A percentile compares a stretch with the other conserved stretches of the same genome.
Conservation (phyloP, 2,888 invertebrate genomes). For the Eupelmus urozonus region DNA sequence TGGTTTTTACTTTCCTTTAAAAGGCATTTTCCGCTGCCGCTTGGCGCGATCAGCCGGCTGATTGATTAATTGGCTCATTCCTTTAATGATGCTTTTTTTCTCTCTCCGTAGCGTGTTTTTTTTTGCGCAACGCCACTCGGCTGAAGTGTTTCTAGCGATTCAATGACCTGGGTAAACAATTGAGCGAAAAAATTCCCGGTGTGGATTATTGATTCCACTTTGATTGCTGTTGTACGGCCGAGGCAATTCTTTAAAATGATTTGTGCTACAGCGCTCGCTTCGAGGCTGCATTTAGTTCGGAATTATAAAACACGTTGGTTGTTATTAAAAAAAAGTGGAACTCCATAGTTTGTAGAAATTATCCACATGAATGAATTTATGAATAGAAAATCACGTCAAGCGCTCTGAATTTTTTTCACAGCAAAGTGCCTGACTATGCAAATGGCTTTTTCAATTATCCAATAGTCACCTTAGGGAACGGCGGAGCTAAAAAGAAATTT, state of each 20-base stretch:
- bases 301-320: too few species aligned
- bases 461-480: too few species aligned
- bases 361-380: too few species aligned
- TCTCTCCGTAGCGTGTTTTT: not conserved
- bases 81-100: slow-evolving; percentile 38
- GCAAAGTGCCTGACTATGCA: slow-evolving; percentile 12
- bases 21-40: slow-evolving; percentile 42
- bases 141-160: too few species aligned
- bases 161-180: slow-evolving; percentile 49
- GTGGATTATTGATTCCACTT: not conserved
- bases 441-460: too few species aligned
- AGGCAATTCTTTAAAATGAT: not conserved
- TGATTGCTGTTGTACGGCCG: not conserved
- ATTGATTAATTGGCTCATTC: slow-evolving; percentile 56
- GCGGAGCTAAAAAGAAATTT: too few species aligned
- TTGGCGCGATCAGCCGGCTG: slow-evolving; percentile 15
- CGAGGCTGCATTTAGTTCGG: too few species aligned
- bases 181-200: slow-evolving; percentile 16
- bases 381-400: too few species aligned
- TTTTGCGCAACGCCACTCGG: too few species aligned
- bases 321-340: too few species aligned
- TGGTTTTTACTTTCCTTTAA: slow-evolving; percentile 35
- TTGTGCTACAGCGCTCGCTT: too few species aligned
- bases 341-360: too few species aligned
- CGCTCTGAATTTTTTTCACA: slow-evolving; percentile 16